Evolutionary conservation across 2,797 vertebrate genomes (phyloP), one percentile per base, ranked within the genome.

Genomic region (Anableps anableps): DNA sequence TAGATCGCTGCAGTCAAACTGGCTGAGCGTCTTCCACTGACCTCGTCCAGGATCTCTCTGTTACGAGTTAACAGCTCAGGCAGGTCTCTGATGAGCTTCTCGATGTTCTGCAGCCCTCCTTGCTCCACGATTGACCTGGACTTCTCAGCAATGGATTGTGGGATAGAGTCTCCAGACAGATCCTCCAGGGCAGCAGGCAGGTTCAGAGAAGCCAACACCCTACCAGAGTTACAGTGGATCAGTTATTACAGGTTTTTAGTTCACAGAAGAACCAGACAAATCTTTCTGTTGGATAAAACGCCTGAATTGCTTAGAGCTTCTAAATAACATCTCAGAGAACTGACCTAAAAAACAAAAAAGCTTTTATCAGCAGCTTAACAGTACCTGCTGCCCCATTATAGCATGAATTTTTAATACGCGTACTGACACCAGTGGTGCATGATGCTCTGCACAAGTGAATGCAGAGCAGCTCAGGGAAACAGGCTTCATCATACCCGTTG

Each of bases 171-270:
- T 76, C 99, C 99, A 50, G 99, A 99, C 47, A 99, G 94, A 66
- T 99, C 99, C 94, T 99, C 99, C 3, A 99, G 96, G 45, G 98
- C 99, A 80, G 99, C 99, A 51, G 99, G 99, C 84, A 99, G 97
- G 90, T 99, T 99, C 70, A 99, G 95, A 51, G 99, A 99, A 4
- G 98, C 98, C 94, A 99, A 90, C 45, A 99, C 98, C 81, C 98
- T 99, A 90, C 80, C 3, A 74, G 74, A 87, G 74, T 71, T 19
- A 41, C 38, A 80, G 50, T 85, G 50, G 2, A 58, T 51, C 51
- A 7, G 1, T 84, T 55, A 14, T 3, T 10, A 5, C 9, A 53
- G 72, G 72, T 31, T 5, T 64, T 74, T 55, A 48, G 13, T 68
- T 38, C 4, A 26, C 26, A 17, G 29, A 58, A 78, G 55, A 72